These are phyloP conservation scores for Teinopalpus imperialis DNA, from an alignment of 2,888 invertebrate species.

Conservation along the genomic window DNA sequence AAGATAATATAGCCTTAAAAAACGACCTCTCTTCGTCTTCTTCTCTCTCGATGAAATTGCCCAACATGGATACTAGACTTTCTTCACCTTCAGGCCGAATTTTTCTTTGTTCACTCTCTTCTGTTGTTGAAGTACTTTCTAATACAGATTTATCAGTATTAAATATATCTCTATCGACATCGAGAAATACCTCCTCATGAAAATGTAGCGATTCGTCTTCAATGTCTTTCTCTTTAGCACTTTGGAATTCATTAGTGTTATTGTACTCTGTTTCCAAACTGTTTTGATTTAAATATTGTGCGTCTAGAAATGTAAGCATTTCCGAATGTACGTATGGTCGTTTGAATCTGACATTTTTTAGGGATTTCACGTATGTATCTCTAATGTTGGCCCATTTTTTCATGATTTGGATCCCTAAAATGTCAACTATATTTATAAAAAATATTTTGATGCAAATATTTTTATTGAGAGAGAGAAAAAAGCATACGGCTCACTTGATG, in stretches of 20 bases:
- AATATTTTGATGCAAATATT: too few species aligned
- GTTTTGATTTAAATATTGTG: background rate
- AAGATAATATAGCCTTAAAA: constrained; percentile 58
- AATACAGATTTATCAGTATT: background rate
- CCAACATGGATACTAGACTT: constrained; percentile 46
- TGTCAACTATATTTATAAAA: too few species aligned
- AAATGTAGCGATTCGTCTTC: background rate
- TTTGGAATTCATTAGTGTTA: background rate
- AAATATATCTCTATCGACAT: constrained; percentile 19
- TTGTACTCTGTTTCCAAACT: background rate
- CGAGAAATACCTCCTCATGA: constrained; percentile 24
- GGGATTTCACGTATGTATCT: background rate
- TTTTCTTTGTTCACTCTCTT: constrained; percentile 9
- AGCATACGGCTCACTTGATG: too few species aligned
- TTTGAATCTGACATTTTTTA: background rate
- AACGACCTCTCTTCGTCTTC: constrained; percentile 65
- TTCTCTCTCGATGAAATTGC: constrained; percentile 54
- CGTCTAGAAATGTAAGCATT: background rate
- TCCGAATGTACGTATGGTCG: background rate
- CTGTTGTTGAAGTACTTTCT: background rate
- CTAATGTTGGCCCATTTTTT: background rate
- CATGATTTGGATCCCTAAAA: background rate
- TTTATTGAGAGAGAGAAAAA: too few species aligned
- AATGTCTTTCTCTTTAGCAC: background rate
- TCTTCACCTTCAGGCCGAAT: constrained; percentile 27